Evolutionary conservation across 2,888 invertebrate genomes (phyloP).

Genomic region (Coenonympha arcania): DNA sequence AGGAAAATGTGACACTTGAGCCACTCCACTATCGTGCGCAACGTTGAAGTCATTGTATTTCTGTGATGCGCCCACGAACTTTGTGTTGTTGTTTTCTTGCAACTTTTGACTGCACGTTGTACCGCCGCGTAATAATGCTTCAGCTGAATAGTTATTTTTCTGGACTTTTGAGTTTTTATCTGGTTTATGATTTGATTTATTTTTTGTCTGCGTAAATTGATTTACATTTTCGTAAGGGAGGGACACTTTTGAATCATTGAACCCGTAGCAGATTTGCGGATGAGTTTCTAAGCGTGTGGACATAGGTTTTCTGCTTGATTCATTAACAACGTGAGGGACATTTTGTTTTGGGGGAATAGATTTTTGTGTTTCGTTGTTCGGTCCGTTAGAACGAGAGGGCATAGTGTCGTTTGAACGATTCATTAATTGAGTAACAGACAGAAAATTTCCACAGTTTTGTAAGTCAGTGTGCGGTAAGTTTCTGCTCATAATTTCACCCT

Average conservation of each 20-base stretch:
- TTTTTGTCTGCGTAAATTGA: slow-evolving; percentile 51
- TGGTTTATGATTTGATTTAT: slow-evolving; percentile 43
- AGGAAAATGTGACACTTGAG: slow-evolving; percentile 68
- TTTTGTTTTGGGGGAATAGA: slow-evolving; percentile 46
- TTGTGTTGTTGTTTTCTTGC: slow-evolving; percentile 46
- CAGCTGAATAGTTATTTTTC: slow-evolving; percentile 66
- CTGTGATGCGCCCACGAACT: slow-evolving; percentile 52
- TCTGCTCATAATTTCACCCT: slow-evolving; percentile 48
- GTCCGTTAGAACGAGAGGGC: slow-evolving; percentile 49
- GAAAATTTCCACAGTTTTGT: slow-evolving; percentile 63
- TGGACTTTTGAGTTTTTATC: slow-evolving; percentile 56
- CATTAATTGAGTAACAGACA: slow-evolving; percentile 68
- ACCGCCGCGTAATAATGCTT: slow-evolving; percentile 59
- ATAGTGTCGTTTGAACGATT: slow-evolving; percentile 60
- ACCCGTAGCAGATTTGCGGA: slow-evolving; percentile 54
- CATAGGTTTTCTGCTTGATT: slow-evolving; percentile 48
- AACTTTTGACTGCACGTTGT: slow-evolving; percentile 52
- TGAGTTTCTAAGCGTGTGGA: slow-evolving; percentile 49
- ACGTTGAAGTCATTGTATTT: slow-evolving; percentile 58
- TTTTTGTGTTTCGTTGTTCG: slow-evolving; percentile 47
- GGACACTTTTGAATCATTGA: slow-evolving; percentile 52
- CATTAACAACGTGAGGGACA: slow-evolving; percentile 44
- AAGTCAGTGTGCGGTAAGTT: slow-evolving; percentile 46
- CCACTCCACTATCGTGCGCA: slow-evolving; percentile 56
- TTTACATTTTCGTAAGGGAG: slow-evolving; percentile 51